Percentiles rank a stretch among this genome's conserved stretches.
These are phyloP conservation scores for Cephus sareptanus DNA, from an alignment of 2,888 invertebrate species.

Conservation along the genomic window DNA sequence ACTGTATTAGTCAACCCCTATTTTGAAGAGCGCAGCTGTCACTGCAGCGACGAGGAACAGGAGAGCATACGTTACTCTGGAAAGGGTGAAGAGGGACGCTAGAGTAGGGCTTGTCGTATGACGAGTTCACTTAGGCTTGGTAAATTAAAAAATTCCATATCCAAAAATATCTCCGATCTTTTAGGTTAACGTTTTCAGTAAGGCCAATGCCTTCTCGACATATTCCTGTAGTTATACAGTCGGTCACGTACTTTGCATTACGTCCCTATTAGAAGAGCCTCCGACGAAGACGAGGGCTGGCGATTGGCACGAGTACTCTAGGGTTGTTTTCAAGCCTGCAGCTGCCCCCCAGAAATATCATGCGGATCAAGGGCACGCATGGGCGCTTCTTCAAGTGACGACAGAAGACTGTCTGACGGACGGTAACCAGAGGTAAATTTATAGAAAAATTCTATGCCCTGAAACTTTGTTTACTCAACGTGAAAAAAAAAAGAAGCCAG, in stretches of 20 bases:
- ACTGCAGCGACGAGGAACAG: conserved; percentile 18
- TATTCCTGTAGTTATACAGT: neutral
- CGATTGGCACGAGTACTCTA: neutral
- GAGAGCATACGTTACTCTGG: conserved; percentile 26
- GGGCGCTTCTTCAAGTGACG: neutral
- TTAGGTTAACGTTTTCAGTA: neutral
- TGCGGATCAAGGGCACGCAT: neutral
- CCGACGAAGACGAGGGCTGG: neutral
- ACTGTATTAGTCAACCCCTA: conserved; percentile 35
- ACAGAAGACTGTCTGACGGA: neutral
- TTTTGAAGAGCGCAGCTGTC: conserved; percentile 42
- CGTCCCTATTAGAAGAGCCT: neutral
- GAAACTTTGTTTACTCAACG: neutral
- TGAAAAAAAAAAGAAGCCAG: neutral
- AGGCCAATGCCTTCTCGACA: neutral
- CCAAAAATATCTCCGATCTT: neutral
- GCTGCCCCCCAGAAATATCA: neutral
- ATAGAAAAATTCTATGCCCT: neutral
- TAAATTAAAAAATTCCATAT: conserved; percentile 26
- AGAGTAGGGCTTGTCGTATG: conserved; percentile 27
- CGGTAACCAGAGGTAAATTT: neutral
- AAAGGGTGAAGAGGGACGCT: conserved; percentile 23
- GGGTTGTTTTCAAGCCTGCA: neutral
- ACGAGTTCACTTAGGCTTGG: conserved; percentile 19
- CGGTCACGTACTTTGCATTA: neutral